Conservation (phyloP, 2,888 invertebrate species). For the Polydrusus cervinus region DNA sequence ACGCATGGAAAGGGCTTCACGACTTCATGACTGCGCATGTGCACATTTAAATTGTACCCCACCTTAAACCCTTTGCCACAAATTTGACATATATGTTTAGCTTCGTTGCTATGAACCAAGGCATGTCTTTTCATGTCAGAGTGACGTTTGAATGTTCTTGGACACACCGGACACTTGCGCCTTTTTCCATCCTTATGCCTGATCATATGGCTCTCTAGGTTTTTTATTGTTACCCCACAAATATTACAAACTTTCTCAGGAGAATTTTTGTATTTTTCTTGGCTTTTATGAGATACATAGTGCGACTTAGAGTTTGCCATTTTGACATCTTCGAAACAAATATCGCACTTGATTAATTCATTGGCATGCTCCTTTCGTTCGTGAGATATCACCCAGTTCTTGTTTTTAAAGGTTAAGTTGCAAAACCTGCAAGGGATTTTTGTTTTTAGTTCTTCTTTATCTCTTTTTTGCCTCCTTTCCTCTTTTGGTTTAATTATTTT, state of each 20-base stretch:
- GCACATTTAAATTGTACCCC: slow-evolving; percentile 74
- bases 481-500: background rate
- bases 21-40: slow-evolving; percentile 73
- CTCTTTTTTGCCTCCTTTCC: background rate
- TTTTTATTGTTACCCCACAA: slow-evolving; percentile 56
- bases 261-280: slow-evolving; percentile 40
- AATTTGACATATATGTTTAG: slow-evolving; percentile 70
- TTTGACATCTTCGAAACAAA: slow-evolving; percentile 35
- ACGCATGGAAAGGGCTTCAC: slow-evolving; percentile 73
- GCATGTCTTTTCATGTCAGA: slow-evolving; percentile 69
- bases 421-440: slow-evolving; percentile 43
- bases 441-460: background rate
- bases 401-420: slow-evolving; percentile 36
- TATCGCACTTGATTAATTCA: slow-evolving; percentile 37
- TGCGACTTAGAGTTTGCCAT: slow-evolving; percentile 41
- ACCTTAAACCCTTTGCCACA: slow-evolving; percentile 75
- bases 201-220: slow-evolving; percentile 66
- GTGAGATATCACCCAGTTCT: slow-evolving; percentile 48
- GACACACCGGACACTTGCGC: slow-evolving; percentile 63
- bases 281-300: slow-evolving; percentile 36
- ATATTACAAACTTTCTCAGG: slow-evolving; percentile 42
- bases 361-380: slow-evolving; percentile 43
- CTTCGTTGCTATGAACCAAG: slow-evolving; percentile 70
- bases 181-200: slow-evolving; percentile 32
- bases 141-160: slow-evolving; percentile 51